Evolutionary conservation across 2,888 invertebrate genomes (phyloP).

Genomic region (Rhorus exstirpatorius): DNA sequence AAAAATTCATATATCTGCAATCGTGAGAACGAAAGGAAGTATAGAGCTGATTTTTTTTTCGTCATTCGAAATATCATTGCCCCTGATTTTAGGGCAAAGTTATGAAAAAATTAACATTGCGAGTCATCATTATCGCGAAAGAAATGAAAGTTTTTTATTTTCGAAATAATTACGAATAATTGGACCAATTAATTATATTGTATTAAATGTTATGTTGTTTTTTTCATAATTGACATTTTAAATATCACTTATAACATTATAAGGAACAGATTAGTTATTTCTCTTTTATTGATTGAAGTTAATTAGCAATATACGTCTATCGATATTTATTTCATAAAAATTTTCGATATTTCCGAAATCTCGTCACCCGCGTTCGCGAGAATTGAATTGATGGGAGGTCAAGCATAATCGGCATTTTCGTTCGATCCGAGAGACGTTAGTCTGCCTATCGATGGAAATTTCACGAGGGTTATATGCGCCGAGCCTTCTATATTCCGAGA

Average conservation of each 20-base stretch:
- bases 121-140: not conserved
- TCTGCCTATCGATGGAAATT: constrained; percentile 47
- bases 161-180: too few relatives aligned
- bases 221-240: too few relatives aligned
- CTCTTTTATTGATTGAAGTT: too few relatives aligned
- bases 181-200: too few relatives aligned
- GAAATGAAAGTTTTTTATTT: too few relatives aligned
- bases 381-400: not conserved
- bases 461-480: constrained; percentile 60
- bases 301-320: too few relatives aligned
- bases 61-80: not conserved
- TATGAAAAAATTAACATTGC: too few relatives aligned
- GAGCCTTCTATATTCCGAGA: constrained; percentile 29
- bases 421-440: constrained; percentile 2
- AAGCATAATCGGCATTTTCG: constrained; percentile 3
- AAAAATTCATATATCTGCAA: constrained; percentile 14
- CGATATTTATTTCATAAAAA: too few relatives aligned
- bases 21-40: not conserved
- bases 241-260: too few relatives aligned
- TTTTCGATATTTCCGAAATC: not conserved
- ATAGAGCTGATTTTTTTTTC: not conserved
- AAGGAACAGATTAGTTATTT: too few relatives aligned
- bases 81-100: not conserved
- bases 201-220: too few relatives aligned
- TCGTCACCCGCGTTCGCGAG: not conserved